A percentile compares a stretch with the other conserved stretches of the same genome.
phyloP scores from a whole-genome alignment of 2,797 vertebrate genomes.

The Lepus townsendii region DNA sequence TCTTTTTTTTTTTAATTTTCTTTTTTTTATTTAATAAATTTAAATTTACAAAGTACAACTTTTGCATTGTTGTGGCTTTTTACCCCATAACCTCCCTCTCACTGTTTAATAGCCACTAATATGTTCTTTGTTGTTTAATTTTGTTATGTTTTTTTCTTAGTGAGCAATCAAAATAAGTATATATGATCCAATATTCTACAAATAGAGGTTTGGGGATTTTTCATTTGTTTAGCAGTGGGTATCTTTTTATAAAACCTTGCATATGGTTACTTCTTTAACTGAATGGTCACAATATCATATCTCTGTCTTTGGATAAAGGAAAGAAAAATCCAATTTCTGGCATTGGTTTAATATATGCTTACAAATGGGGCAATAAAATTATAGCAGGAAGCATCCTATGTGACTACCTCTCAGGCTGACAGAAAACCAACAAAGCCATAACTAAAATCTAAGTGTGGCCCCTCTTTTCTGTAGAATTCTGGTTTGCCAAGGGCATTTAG shows the following conservation, averaged over 20 bases:
- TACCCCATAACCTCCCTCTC: too few relatives aligned
- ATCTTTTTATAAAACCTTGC: slow-evolving; percentile 55
- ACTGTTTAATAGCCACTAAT: slow-evolving; percentile 34
- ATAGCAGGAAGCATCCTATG: slow-evolving; percentile 17
- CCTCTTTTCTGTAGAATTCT: slow-evolving; percentile 40
- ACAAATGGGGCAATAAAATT: slow-evolving; percentile 44
- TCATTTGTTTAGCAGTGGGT: slow-evolving; percentile 50
- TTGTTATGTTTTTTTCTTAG: slow-evolving; percentile 44
- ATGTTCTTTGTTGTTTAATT: slow-evolving; percentile 34
- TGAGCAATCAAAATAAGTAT: slow-evolving; percentile 55
- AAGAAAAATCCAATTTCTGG: slow-evolving; percentile 28
- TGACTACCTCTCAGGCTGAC: neutral
- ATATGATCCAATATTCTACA: slow-evolving; percentile 40
- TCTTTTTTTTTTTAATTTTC: neutral
- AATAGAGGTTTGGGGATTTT: slow-evolving; percentile 4
- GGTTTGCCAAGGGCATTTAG: slow-evolving; percentile 12
- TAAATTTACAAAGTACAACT: too few relatives aligned
- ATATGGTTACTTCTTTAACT: slow-evolving; percentile 53
- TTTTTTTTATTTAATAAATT: too few relatives aligned
- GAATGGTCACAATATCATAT: slow-evolving; percentile 22
- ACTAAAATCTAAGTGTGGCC: slow-evolving; percentile 8
- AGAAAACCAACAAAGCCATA: slow-evolving; percentile 48
- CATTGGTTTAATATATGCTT: slow-evolving; percentile 45
- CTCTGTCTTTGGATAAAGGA: slow-evolving; percentile 44
- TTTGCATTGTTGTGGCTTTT: too few relatives aligned